Base-by-base conservation (phyloP, 2,797 vertebrate genomes). In the Setipinna tenuifilis region DNA sequence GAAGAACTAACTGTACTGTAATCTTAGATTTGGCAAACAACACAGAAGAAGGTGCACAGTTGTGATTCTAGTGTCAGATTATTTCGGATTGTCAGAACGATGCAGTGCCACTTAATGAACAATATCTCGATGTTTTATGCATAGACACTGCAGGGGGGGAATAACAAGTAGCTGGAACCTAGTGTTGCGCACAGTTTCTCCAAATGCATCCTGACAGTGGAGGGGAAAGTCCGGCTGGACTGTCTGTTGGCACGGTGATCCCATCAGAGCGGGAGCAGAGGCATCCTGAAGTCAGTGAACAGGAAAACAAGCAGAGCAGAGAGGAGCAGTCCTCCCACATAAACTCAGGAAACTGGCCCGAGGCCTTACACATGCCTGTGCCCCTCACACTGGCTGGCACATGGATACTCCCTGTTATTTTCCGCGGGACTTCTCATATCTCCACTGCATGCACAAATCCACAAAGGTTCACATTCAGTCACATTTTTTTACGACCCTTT, bases 231-330 rank as follows among this genome's bases (percentile, higher is more conserved):
- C 50, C 31, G 58, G 68, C 44, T 50, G 50, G 28, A 25, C 44
- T 50, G n/a, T 84, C 83, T 75, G 41, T 84, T 71, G 44, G 83
- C 68, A 11, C 0, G 16, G 71, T 71, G 25, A 50, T 44, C 65
- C 80, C n/a, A 82, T 61, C 23, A 82, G 84, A 75, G 68, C 1
- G 81, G 12, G 48, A 83, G 31, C 86, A 82, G 65, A 87, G 11
- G 71, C 23, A 65, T 84, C 81, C 71, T 83, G 44, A 81, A 61
- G 23, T 78, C 65, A 57, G 57, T 84, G 83, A 88, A 82, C 71
- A 68, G 83, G 85, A 83, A 84, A 86, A 61, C 84, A 85, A 83
- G 41, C 19, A 62, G 31, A 7, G 25, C 54, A 50, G 41, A 54
- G 54, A 57, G 44, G 81, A 85, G 82, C 84, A 23, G 75, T 35